Evolutionary conservation across 2,888 invertebrate genomes (phyloP).

Genomic region (Trichacis sp.): DNA sequence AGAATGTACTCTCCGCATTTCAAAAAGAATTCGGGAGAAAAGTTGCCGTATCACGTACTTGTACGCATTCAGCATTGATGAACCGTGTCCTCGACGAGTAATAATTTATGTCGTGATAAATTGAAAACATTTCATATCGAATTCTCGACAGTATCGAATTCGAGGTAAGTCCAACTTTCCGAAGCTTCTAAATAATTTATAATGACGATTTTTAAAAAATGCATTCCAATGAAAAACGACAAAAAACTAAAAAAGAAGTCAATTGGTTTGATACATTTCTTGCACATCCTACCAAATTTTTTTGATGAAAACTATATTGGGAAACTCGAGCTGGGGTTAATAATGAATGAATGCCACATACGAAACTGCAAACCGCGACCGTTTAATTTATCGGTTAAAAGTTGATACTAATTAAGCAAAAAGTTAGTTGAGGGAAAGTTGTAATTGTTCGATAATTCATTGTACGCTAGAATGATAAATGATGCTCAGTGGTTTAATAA

Average conservation of each 20-base stretch:
- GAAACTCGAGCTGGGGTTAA: too few species aligned
- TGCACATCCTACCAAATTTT: not conserved
- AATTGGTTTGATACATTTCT: too few species aligned
- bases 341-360: not conserved
- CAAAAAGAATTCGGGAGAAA: not conserved
- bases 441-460: not conserved
- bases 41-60: not conserved
- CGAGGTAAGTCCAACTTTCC: too few species aligned
- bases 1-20: not conserved
- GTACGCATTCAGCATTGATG: not conserved
- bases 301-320: not conserved
- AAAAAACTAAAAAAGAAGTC: too few species aligned
- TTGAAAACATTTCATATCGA: too few species aligned
- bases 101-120: not conserved
- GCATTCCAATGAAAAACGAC: too few species aligned
- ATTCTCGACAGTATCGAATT: too few species aligned
- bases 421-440: too few species aligned
- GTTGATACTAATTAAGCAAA: not conserved
- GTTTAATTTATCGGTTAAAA: not conserved
- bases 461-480: not conserved
- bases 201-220: too few species aligned
- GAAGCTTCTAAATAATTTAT: too few species aligned
- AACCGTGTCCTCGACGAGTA: not conserved
- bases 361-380: not conserved
- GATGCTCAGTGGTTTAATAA: not conserved